A percentile compares a stretch with the other conserved stretches of the same genome.
Evolutionary conservation across 1,140 invertebrate species (phyloP).

Genomic region (Heliconius hewitsoni): DNA sequence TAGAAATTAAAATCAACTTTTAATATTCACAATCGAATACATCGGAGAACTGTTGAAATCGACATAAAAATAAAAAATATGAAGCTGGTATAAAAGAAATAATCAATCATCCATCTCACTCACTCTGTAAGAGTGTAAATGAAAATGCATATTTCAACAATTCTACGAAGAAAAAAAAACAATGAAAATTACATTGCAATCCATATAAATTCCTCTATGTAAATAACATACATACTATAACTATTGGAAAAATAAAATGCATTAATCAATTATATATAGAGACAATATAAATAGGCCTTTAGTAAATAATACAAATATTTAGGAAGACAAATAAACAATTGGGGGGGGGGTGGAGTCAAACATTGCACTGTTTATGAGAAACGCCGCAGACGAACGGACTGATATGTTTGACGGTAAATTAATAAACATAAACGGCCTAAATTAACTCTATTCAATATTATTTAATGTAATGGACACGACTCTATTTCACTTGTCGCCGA

Average conservation of each 20-base stretch:
- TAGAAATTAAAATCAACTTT: not conserved
- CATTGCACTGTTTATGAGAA: constrained; percentile 54
- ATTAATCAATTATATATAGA: constrained; percentile 55
- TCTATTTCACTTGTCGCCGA: not conserved
- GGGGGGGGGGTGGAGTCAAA: constrained; percentile 42
- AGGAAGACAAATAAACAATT: constrained; percentile 65
- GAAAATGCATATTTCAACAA: not conserved
- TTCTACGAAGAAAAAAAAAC: constrained; percentile 26
- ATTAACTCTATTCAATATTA: constrained; percentile 41
- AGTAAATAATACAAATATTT: constrained; percentile 51
- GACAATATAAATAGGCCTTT: constrained; percentile 60
- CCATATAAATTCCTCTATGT: constrained; percentile 11
- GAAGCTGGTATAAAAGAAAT: not conserved
- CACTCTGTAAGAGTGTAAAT: not conserved
- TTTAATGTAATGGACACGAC: not conserved
- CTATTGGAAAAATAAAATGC: constrained; percentile 56
- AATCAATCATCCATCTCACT: not conserved
- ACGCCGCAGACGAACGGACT: constrained; percentile 23
- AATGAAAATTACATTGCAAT: not conserved
- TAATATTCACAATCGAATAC: constrained; percentile 20
- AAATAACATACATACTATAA: constrained; percentile 22
- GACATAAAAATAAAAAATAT: not conserved
- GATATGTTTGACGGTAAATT: constrained; percentile 48
- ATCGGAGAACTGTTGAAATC: constrained; percentile 32
- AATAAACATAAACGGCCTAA: constrained; percentile 51